phyloP scores from a whole-genome alignment of 2,888 invertebrate species.

The Tigriopus californicus region DNA sequence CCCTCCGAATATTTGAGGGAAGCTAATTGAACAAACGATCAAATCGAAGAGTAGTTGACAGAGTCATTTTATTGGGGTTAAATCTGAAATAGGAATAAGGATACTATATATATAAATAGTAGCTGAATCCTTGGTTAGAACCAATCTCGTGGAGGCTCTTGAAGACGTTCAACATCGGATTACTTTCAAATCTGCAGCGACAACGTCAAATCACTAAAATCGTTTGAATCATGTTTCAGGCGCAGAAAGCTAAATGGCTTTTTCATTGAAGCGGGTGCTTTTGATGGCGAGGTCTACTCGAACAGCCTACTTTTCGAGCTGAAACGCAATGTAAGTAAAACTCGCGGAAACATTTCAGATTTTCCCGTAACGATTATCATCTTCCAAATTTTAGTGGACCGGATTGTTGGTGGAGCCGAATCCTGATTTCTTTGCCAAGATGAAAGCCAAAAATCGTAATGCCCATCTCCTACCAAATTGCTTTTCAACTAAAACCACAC shows the following conservation, averaged over 20 bases:
- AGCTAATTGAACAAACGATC: too few species aligned
- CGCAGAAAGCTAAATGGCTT: neutral
- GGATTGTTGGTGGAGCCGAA: slow-evolving; percentile 4
- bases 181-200: too few species aligned
- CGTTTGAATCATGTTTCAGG: too few species aligned
- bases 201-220: too few species aligned
- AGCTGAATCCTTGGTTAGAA: too few species aligned
- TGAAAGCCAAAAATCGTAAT: neutral
- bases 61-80: too few species aligned
- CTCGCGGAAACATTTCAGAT: neutral
- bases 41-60: too few species aligned
- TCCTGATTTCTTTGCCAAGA: neutral
- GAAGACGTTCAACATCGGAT: too few species aligned
- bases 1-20: too few species aligned
- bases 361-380: neutral
- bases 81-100: too few species aligned
- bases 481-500: slow-evolving; percentile 1
- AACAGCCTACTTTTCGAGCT: slow-evolving; percentile 4
- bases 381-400: neutral
- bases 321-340: neutral
- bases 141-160: too few species aligned
- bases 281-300: neutral
- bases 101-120: too few species aligned
- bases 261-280: slow-evolving; percentile 2
- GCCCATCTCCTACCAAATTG: neutral